Evolutionary conservation across 2,888 invertebrate genomes (phyloP).

Genomic region (Lasiommata megera): DNA sequence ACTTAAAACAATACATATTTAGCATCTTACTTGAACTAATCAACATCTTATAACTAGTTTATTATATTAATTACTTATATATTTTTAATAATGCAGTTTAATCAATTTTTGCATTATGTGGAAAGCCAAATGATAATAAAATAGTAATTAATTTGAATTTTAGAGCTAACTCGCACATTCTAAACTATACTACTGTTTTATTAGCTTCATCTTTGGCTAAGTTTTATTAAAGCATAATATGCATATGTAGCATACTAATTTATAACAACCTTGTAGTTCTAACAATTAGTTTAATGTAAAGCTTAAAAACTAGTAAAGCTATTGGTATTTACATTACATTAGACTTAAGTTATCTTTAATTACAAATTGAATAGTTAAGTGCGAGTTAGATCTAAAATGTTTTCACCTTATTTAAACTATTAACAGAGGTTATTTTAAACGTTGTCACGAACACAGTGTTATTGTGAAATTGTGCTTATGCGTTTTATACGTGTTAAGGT

Average conservation of each 20-base stretch:
- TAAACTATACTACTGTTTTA: constrained; percentile 9
- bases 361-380: background rate
- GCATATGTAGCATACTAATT: constrained; percentile 12
- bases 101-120: constrained; percentile 18
- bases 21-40: constrained; percentile 21
- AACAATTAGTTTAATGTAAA: too few relatives aligned
- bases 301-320: too few relatives aligned
- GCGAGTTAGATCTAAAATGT: constrained; percentile 32
- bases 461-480: constrained; percentile 45
- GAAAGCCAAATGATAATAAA: constrained; percentile 28
- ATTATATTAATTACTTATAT: background rate
- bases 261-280: too few relatives aligned
- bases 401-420: constrained; percentile 10
- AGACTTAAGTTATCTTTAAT: too few relatives aligned
- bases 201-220: background rate
- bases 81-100: background rate
- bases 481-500: constrained; percentile 30
- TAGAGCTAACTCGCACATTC: constrained; percentile 30
- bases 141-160: constrained; percentile 10
- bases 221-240: constrained; percentile 10
- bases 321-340: too few relatives aligned
- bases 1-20: constrained; percentile 16
- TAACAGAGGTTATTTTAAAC: constrained; percentile 28
- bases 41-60: constrained; percentile 1
- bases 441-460: constrained; percentile 38